Evolutionary conservation across 2,113 vertebrate genomes (phyloP), one percentile per base, ranked within the genome.

Genomic region (Echinops telfairi): DNA sequence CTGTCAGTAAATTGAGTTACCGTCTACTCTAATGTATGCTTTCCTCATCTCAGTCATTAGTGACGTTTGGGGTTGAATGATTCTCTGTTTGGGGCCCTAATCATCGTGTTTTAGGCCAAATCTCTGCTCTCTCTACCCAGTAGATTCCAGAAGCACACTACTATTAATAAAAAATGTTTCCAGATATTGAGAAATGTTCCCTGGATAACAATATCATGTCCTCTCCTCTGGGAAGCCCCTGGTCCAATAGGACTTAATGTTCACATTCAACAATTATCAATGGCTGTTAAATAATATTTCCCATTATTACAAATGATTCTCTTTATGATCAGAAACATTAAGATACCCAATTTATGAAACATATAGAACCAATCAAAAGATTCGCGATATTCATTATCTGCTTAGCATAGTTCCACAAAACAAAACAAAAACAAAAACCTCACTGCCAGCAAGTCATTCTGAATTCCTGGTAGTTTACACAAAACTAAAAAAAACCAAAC

Each of bases 301-400:
- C 47, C 25, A 12, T 80, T 89, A 73, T 71, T 75, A 29, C 29
- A 60, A 25, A n/a, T 0, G 53, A 12, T 53, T 88, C 43, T 77
- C 60, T 87, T 80, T 78, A 43, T n/a, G 66, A 81, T 77, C 58
- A 77, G n/a, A 62, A 38, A 91, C 81, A 47, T 68, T 53, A 22
- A 11, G 31, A 17, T 9, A 27, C 33, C 20, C 57, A 57, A 29
- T 73, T 58, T 79, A 62, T 9, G 14, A 90, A 76, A n/a, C 70
- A 62, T 40, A 75, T 10, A n/a, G 64, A 87, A 86, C 71, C 83
- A 58, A 83, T 86, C 58, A 86, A 90, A 62, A 43, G 9, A 47
- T 29, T 83, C 23, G 15, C 17, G 14, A 40, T 38, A 31, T 15
- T 79, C 47, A 27, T 11, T 43, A 36, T 20, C 31, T 25, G 83